Evolutionary conservation across 2,113 vertebrate species (phyloP).

Genomic region (Lamprotornis superbus): DNA sequence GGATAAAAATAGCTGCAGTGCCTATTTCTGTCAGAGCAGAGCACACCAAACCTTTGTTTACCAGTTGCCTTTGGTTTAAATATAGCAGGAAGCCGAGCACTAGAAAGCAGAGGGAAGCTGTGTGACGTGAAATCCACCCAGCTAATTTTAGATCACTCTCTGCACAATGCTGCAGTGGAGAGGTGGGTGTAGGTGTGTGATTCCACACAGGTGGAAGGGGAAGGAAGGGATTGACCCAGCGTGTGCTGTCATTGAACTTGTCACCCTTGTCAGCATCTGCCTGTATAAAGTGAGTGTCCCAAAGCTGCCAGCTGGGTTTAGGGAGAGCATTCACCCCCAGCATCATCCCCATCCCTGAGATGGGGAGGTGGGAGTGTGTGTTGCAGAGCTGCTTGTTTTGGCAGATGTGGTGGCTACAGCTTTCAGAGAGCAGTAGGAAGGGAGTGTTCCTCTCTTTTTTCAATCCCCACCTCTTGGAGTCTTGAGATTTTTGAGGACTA

Average conservation of each 20-base stretch:
- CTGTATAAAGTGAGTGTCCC: neutral
- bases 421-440: neutral
- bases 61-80: slow-evolving; percentile 42
- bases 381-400: neutral
- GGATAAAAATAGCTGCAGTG: slow-evolving; percentile 58
- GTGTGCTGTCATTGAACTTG: neutral
- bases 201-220: neutral
- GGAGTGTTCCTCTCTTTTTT: neutral
- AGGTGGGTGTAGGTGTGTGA: neutral
- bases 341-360: rapidly evolving
- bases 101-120: slow-evolving; percentile 43
- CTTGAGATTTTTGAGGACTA: neutral
- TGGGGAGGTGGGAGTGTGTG: neutral
- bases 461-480: neutral
- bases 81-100: slow-evolving; percentile 28
- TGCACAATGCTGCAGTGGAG: neutral
- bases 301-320: neutral
- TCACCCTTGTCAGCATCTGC: neutral
- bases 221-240: neutral
- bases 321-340: neutral
- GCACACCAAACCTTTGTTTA: slow-evolving; percentile 49
- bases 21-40: slow-evolving; percentile 55
- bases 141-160: slow-evolving; percentile 26
- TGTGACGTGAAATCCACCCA: neutral
- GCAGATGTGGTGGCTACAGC: neutral